These are phyloP conservation scores for Fragum whitleyi DNA, from an alignment of 2,888 invertebrate species.

Conservation along the genomic window DNA sequence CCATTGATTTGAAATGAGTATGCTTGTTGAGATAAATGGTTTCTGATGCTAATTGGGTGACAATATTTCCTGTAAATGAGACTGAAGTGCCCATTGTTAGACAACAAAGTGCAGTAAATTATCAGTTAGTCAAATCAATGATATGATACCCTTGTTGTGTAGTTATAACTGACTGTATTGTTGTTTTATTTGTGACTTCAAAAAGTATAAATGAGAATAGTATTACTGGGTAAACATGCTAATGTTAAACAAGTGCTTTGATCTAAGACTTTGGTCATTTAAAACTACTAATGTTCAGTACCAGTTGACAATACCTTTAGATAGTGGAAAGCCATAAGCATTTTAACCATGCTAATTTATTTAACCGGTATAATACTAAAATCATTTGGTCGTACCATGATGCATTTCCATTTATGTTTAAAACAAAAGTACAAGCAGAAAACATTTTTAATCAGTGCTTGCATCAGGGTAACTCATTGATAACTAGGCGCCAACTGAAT, in stretches of 20 bases:
- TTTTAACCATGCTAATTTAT: no score
- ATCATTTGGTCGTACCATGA: no score
- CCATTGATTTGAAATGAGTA: no score
- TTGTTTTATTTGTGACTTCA: not conserved
- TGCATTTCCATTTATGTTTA: no score
- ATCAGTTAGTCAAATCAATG: not conserved
- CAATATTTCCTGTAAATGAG: not conserved
- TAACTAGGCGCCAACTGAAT: not conserved
- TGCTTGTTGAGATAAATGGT: no score
- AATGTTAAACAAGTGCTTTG: not conserved
- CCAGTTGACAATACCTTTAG: no score
- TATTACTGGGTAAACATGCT: not conserved
- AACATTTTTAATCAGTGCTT: no score
- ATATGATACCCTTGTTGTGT: not conserved
- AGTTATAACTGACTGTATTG: not conserved
- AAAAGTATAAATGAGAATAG: not conserved
- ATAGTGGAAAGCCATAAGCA: no score
- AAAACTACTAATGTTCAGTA: no score
- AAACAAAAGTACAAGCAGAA: no score
- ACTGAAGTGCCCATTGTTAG: not conserved
- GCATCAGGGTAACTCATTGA: no score
- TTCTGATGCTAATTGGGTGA: slow-evolving; percentile 9
- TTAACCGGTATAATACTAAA: no score
- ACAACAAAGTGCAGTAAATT: not conserved
- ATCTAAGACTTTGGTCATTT: not conserved